A percentile compares a stretch with the other conserved stretches of the same genome.
Evolutionary conservation across 2,797 vertebrate genomes (phyloP).

Genomic region (Fratercula arctica): DNA sequence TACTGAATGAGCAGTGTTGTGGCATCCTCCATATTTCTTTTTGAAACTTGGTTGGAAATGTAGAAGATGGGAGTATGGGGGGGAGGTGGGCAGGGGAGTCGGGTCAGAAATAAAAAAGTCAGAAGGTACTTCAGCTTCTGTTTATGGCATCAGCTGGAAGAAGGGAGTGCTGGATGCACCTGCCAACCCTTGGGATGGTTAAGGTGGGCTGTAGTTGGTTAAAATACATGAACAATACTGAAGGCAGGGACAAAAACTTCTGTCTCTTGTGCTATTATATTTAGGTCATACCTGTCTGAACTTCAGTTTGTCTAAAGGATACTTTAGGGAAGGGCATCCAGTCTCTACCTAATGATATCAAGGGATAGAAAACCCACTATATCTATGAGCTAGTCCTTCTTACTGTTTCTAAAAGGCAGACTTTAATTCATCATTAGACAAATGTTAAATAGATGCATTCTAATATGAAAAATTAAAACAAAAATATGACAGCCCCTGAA

Average conservation of each 20-base stretch:
- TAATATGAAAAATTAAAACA: not conserved
- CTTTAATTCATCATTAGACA: not conserved
- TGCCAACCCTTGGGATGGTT: not conserved
- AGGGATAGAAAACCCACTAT: not conserved
- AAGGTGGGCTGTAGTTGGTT: not conserved
- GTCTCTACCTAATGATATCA: not conserved
- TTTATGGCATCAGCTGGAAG: not conserved
- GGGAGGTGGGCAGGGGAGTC: accelerated
- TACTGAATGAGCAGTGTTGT: not conserved
- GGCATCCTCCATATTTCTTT: not conserved
- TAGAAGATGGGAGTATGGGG: not conserved
- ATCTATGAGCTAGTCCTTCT: not conserved
- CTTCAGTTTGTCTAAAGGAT: not conserved
- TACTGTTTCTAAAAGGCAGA: not conserved
- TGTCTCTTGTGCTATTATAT: not conserved
- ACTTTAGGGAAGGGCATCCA: not conserved
- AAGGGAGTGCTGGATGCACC: not conserved
- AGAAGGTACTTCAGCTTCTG: not conserved
- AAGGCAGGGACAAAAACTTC: not conserved
- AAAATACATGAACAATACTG: not conserved
- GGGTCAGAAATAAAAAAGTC: not conserved
- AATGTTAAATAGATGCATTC: not conserved
- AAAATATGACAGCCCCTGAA: not conserved
- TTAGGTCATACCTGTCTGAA: not conserved
- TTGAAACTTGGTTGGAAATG: not conserved